Evolutionary conservation across 92 coral and sea anemone species (phyloP).

Genomic region (Palythoa grandiflora): DNA sequence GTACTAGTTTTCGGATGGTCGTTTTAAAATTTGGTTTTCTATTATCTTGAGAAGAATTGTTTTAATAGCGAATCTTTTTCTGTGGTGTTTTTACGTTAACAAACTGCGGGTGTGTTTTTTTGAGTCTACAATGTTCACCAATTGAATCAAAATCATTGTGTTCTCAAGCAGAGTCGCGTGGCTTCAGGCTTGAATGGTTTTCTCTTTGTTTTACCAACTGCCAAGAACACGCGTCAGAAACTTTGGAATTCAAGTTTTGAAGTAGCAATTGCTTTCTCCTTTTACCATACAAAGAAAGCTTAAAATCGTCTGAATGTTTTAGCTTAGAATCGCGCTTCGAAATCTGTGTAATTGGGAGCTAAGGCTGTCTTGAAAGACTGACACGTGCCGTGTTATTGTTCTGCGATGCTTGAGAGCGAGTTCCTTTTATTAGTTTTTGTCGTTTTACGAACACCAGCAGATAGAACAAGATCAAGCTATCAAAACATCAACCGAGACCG

Average conservation of each 20-base stretch:
- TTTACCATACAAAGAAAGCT: neutral
- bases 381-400: slow-evolving; percentile 46
- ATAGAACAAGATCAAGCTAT: slow-evolving; percentile 31
- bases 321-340: neutral
- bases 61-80: neutral
- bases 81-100: neutral
- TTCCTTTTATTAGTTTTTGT: slow-evolving; percentile 14
- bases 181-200: slow-evolving; percentile 43
- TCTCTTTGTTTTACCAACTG: slow-evolving; percentile 8
- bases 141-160: slow-evolving; percentile 26
- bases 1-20: neutral
- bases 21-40: neutral
- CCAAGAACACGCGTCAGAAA: slow-evolving; percentile 1
- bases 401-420: slow-evolving; percentile 12
- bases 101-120: slow-evolving; percentile 22
- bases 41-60: neutral
- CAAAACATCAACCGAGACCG: slow-evolving; percentile 15
- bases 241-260: neutral
- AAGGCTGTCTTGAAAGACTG: neutral
- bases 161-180: slow-evolving; percentile 46
- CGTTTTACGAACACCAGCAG: slow-evolving; percentile 39
- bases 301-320: neutral
- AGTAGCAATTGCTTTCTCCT: neutral
- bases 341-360: neutral
- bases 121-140: slow-evolving; percentile 14